Conservation (phyloP, 2,888 invertebrate species). For the Ophioninae sp. region DNA sequence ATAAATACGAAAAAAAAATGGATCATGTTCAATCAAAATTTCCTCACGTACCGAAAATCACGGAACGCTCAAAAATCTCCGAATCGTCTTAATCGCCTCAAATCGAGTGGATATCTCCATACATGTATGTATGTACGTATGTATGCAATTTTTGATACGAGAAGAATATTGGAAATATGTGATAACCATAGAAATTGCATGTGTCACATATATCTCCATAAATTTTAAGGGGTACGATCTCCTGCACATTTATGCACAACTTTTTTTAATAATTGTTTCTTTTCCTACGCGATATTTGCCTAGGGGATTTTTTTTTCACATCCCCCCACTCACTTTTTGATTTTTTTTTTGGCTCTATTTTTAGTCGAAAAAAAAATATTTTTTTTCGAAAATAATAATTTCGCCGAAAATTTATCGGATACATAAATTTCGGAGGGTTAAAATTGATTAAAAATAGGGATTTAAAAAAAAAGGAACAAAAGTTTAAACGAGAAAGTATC, state of each 20-base stretch:
- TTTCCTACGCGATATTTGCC: background rate
- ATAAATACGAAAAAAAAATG: background rate
- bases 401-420: background rate
- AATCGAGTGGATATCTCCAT: background rate
- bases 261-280: background rate
- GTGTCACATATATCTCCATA: background rate
- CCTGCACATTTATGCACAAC: background rate
- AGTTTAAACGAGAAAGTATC: background rate
- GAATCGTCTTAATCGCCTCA: slow-evolving; percentile 8
- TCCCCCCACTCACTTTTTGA: background rate
- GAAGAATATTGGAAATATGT: background rate
- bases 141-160: background rate
- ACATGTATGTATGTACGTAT: background rate
- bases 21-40: slow-evolving; percentile 13
- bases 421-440: background rate
- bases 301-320: background rate
- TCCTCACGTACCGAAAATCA: background rate
- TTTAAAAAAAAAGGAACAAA: background rate
- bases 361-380: no score
- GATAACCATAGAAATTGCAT: background rate
- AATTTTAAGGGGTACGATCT: background rate
- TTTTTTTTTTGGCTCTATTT: no score
- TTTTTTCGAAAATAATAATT: no score
- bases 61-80: background rate
- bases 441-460: background rate